Conservation (phyloP, 2,113 vertebrate species). For the Phalacrocorax aristotelis region DNA sequence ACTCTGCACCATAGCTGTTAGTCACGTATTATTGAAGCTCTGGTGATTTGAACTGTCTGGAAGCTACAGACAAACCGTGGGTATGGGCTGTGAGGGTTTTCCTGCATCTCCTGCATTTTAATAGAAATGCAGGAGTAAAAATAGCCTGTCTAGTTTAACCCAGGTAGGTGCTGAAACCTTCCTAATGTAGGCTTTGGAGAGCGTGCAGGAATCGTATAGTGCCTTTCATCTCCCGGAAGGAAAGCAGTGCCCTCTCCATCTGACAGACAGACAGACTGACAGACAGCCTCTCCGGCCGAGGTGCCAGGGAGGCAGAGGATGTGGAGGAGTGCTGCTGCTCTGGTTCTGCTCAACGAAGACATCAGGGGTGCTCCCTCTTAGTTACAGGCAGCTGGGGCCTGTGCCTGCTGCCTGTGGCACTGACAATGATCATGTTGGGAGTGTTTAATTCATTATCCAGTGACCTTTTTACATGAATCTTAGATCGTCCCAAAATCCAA, state of each 20-base stretch:
- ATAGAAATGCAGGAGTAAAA: background rate
- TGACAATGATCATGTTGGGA: background rate
- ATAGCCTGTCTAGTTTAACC: background rate
- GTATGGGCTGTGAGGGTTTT: background rate
- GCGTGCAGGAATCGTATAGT: fast-evolving
- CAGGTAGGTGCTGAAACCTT: background rate
- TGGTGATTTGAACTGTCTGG: background rate
- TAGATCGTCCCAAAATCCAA: background rate
- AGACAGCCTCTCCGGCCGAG: background rate
- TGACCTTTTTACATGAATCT: background rate
- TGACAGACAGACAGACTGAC: background rate
- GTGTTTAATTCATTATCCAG: background rate
- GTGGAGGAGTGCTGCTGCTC: background rate
- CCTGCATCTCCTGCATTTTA: background rate
- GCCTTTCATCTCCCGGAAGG: background rate
- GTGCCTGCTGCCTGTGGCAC: background rate
- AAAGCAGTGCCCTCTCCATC: background rate
- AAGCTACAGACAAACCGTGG: fast-evolving
- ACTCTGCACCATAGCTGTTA: fast-evolving
- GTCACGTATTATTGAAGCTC: background rate
- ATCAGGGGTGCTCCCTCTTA: background rate
- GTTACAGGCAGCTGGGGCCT: background rate
- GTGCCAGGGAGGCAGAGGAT: background rate
- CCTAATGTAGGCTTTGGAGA: background rate
- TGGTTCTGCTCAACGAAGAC: background rate